These are phyloP conservation scores for Luperina testacea DNA, from an alignment of 2,888 invertebrate species.

Conservation along the genomic window DNA sequence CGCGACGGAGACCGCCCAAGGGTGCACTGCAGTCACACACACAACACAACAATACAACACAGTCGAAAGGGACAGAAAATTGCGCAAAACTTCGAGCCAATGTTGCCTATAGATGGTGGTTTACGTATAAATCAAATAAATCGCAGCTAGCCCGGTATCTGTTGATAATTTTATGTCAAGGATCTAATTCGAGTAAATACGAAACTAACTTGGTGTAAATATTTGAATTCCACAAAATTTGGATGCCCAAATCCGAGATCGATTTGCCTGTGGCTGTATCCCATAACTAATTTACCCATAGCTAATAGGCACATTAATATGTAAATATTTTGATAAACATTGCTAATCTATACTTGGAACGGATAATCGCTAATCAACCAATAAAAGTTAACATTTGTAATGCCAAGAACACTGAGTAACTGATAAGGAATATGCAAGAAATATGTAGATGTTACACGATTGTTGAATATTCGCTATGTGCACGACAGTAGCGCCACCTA, in stretches of 20 bases:
- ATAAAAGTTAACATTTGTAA: conserved; percentile 40
- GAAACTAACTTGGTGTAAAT: conserved; percentile 38
- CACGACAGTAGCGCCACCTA: too few species aligned
- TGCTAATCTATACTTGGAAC: conserved; percentile 34
- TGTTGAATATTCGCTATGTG: too few species aligned
- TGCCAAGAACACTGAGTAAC: conserved; percentile 47
- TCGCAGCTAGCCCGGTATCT: conserved; percentile 41
- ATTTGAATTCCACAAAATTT: conserved; percentile 39
- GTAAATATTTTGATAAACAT: conserved; percentile 34
- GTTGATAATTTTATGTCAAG: conserved; percentile 34
- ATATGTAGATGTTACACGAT: conserved; percentile 41
- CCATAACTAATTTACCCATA: conserved; percentile 52
- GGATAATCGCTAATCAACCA: conserved; percentile 44
- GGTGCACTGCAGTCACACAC: conserved; percentile 72
- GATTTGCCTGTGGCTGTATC: conserved; percentile 39
- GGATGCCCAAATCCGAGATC: conserved; percentile 35
- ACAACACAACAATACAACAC: conserved; percentile 68
- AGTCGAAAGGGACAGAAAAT: conserved; percentile 71
- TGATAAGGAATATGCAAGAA: conserved; percentile 62
- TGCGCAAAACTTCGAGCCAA: conserved; percentile 64
- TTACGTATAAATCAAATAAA: conserved; percentile 52
- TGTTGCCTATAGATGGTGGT: conserved; percentile 28
- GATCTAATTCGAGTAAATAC: conserved; percentile 29
- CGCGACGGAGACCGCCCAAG: conserved; percentile 72
- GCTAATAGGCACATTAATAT: conserved; percentile 12